Conservation (phyloP, 2,797 vertebrate species). For the Champsocephalus esox region DNA sequence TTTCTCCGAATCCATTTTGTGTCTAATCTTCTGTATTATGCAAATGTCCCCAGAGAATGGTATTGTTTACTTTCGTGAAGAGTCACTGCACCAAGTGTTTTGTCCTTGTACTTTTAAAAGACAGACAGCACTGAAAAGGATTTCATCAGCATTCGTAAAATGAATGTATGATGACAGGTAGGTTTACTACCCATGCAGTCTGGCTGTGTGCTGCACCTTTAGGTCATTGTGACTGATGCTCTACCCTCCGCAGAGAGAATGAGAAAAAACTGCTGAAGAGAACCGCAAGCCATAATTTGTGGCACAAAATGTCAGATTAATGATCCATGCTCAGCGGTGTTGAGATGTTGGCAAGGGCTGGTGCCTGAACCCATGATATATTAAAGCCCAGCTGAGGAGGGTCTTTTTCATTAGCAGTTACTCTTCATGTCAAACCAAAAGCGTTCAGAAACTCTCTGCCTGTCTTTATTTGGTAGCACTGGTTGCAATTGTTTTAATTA, state of each 20-base stretch:
- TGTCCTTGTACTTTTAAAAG: slow-evolving; percentile 31
- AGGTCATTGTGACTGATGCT: slow-evolving; percentile 56
- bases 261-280: slow-evolving; percentile 29
- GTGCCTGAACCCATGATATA: slow-evolving; percentile 44
- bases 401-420: slow-evolving; percentile 58
- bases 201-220: slow-evolving; percentile 46
- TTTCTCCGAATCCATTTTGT: slow-evolving; percentile 25
- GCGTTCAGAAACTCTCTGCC: slow-evolving; percentile 3
- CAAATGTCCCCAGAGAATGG: slow-evolving; percentile 32
- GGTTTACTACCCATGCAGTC: slow-evolving; percentile 34
- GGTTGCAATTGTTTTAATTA: slow-evolving; percentile 1
- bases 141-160: slow-evolving; percentile 45
- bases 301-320: slow-evolving; percentile 47
- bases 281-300: slow-evolving; percentile 40
- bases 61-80: slow-evolving; percentile 30
- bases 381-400: slow-evolving; percentile 26
- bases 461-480: neutral
- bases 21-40: slow-evolving; percentile 42
- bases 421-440: slow-evolving; percentile 47
- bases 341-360: slow-evolving; percentile 31
- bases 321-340: slow-evolving; percentile 52
- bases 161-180: slow-evolving; percentile 38
- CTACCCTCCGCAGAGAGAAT: slow-evolving; percentile 24
- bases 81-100: slow-evolving; percentile 14
- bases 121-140: slow-evolving; percentile 13